Conservation (phyloP, 2,113 vertebrate species). For the Anhinga rufa region DNA sequence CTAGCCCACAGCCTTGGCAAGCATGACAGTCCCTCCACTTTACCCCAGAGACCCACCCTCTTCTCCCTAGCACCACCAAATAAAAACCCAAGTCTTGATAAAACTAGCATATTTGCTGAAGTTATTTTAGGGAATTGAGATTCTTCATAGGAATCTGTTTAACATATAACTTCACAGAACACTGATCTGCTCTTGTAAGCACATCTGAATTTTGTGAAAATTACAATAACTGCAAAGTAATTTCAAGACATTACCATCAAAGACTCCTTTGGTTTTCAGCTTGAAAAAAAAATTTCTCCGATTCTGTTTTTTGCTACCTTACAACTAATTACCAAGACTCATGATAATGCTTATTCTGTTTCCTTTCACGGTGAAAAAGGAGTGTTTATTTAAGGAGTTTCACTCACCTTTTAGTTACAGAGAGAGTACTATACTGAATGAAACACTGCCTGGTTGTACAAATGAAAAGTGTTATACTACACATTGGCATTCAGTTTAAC, state of each 20-base stretch:
- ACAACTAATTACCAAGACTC: background rate
- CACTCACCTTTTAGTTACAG: background rate
- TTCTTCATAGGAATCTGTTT: background rate
- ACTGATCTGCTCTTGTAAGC: background rate
- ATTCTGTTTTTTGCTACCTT: background rate
- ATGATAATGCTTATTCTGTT: background rate
- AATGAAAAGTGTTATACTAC: background rate
- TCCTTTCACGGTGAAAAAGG: background rate
- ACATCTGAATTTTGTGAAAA: background rate
- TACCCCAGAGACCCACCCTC: background rate
- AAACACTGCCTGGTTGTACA: background rate
- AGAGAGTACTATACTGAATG: background rate
- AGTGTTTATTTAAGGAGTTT: background rate
- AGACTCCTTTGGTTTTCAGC: background rate
- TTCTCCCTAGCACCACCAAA: background rate
- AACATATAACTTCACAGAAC: background rate
- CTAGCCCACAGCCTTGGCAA: background rate
- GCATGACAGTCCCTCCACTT: background rate
- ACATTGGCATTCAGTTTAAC: background rate
- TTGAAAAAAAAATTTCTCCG: background rate
- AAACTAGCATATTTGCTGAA: background rate
- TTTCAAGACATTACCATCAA: background rate
- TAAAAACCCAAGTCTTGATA: background rate
- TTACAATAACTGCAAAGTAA: background rate
- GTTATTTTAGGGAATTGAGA: background rate